Base-by-base conservation (phyloP, 2,113 vertebrate genomes). In the Neogobius melanostomus region DNA sequence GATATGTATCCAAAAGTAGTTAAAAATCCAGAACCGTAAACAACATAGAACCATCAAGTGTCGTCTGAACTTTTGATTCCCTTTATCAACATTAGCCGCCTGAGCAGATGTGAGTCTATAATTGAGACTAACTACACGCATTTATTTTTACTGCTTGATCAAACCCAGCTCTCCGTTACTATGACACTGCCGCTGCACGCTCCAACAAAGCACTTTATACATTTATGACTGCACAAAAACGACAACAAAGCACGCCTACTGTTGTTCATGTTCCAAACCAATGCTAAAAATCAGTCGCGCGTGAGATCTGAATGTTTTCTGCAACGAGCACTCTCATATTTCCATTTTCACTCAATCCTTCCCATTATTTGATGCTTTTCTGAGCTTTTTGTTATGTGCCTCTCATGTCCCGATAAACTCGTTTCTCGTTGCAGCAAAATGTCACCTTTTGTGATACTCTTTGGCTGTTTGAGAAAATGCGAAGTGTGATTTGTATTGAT, bases 401-500 rank as follows among this genome's bases (percentile, higher is more conserved):
- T 2, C 28, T 36, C 3, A 4, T 36, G 28, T 36, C 1, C 28
- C 28, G 28, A 36, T 36, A 48, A n/a, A 54, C 53, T 21, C 7
- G 7, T 8, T 10, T 54, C n/a, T 17, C 12, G 12, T 36, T 9
- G 16, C 21, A 11, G 6, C 36, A 42, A 60, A 42, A 60, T 43
- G 36, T 42, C 12, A 15, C 12, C 28, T 43, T 60, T 60, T 60
- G 36, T 60, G 12, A 28, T 59, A 44, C 44, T 21, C 49, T 48
- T 69, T 28, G 52, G 46, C 42, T 11, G 52, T 12, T 21, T 21
- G 21, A 77, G 66, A 51, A 67, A 10, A 74, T 11, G 4, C 53
- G 36, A 75, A 44, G 15, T 51, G n/a, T 48, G 42, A 67, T 74
- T 65, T 47, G 5, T 72, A 82, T 82, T 43, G 69, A 74, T 82